Percentiles rank a stretch among this genome's conserved stretches.
Conservation (phyloP, 2,113 vertebrate genomes). For the Bujurquina vittata region DNA sequence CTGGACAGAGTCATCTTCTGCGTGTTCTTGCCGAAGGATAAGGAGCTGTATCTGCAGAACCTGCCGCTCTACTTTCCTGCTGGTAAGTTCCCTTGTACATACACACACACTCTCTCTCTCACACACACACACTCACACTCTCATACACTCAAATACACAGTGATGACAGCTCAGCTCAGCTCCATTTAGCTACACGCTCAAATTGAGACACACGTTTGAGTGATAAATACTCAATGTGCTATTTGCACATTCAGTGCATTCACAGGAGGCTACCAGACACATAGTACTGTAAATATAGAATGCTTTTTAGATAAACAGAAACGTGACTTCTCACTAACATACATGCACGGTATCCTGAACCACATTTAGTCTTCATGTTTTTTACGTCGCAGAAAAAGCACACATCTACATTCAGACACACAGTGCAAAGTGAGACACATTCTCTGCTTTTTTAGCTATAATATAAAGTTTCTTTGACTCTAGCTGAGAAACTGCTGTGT, state of each 20-base stretch:
- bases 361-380: neutral
- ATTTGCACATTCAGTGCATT: slow-evolving; percentile 43
- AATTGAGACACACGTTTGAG: slow-evolving; percentile 21
- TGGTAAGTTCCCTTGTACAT: slow-evolving; percentile 62
- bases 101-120: neutral
- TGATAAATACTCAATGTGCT: slow-evolving; percentile 32
- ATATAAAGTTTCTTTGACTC: neutral
- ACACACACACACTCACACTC: neutral
- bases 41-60: slow-evolving; percentile 77
- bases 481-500: neutral
- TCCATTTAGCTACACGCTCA: slow-evolving; percentile 25
- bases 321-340: neutral
- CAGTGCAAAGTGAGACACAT: neutral
- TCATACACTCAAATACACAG: slow-evolving; percentile 1
- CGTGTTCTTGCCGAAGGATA: slow-evolving; percentile 80
- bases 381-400: neutral
- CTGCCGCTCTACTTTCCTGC: slow-evolving; percentile 81
- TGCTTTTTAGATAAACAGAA: slow-evolving; percentile 21
- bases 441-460: neutral
- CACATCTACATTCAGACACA: neutral
- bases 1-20: slow-evolving; percentile 84
- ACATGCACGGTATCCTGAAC: neutral
- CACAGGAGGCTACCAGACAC: slow-evolving; percentile 24
- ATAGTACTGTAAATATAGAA: slow-evolving; percentile 6
- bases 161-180: slow-evolving; percentile 41